Base-by-base conservation (phyloP, 2,888 invertebrate genomes). In the Erebia palarica region DNA sequence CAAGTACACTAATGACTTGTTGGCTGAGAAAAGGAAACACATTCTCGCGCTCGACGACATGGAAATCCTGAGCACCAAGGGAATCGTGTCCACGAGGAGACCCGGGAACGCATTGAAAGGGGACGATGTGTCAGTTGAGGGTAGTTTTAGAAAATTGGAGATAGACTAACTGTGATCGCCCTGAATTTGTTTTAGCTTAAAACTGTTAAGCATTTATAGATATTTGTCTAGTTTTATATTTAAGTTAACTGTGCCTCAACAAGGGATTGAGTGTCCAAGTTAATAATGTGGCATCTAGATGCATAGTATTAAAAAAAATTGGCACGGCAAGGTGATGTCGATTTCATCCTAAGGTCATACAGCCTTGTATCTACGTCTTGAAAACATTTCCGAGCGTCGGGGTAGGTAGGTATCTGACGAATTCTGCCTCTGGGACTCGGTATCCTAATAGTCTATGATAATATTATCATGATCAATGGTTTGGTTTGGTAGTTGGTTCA, bases 71-170 rank as follows among this genome's bases (percentile, higher is more conserved):
- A 96, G 94, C 81, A 95, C 95, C 71, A 87, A 91, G 76, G 95
- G 95, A n/a, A 93, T 86, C 51, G 81, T 80, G 58, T 88, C 87
- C 0, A 88, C 89, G 3, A 84, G 86, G 73, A 84, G 78, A 69
- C 82, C 81, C 72, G 83, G 77, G 72, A 82, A 78, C 75, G 84
- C 86, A 75, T 78, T 81, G 42, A 83, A 82, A 75, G 79, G 81
- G 3, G 90, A 92, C 78, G 77, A 80, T 16, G 79, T 82, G 1
- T 86, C 90, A 53, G 86, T 91, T 16, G 89, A 94, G 79, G 96
- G 96, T 18, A 96, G 96, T 83, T 96, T 96, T 87, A 93, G 96
- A 78, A 96, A 95, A 86, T 85, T 96, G 77, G 95, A 96, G 81
- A 95, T 96, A 79, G 96, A 96, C 84, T 95, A 92, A 79, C 18